These are phyloP conservation scores for Tricholauxania praeusta DNA, from an alignment of 2,888 invertebrate genomes.

Conservation along the genomic window DNA sequence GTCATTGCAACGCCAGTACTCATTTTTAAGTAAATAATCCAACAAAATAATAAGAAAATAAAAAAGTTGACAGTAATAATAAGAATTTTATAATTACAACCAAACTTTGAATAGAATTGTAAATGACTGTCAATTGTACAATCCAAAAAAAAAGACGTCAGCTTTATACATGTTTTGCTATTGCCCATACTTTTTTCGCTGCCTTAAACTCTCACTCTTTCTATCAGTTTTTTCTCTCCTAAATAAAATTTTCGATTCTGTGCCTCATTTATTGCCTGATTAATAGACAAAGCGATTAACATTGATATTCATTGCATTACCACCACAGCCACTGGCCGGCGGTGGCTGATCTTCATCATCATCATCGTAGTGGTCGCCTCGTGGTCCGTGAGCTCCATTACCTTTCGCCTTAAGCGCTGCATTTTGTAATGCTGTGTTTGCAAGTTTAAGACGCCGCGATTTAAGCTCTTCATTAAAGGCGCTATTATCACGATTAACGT, in stretches of 20 bases:
- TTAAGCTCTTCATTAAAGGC: conserved; percentile 61
- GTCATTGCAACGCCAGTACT: no score
- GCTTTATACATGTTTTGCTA: no score
- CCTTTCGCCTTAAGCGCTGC: conserved; percentile 42
- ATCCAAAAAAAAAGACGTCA: no score
- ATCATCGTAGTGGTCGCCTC: conserved; percentile 54
- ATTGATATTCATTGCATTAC: conserved; percentile 62
- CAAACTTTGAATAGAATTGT: no score
- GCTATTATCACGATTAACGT: conserved; percentile 63
- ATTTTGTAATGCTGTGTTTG: conserved; percentile 43
- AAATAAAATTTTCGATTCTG: neutral
- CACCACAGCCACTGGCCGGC: conserved; percentile 63
- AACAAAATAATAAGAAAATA: no score
- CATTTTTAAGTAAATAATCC: no score
- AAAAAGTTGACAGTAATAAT: no score
- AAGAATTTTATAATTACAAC: no score
- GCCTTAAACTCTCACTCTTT: conserved; percentile 1
- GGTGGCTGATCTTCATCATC: conserved; percentile 66
- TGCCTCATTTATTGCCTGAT: conserved; percentile 43
- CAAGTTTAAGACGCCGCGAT: conserved; percentile 56
- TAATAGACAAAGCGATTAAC: conserved; percentile 65
- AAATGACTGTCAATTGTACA: no score
- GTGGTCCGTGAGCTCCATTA: conserved; percentile 46
- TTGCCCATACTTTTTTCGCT: neutral
- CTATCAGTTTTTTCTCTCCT: conserved; percentile 5